phyloP scores from a whole-genome alignment of 2,797 vertebrate species.

The Micromesistius poutassou region DNA sequence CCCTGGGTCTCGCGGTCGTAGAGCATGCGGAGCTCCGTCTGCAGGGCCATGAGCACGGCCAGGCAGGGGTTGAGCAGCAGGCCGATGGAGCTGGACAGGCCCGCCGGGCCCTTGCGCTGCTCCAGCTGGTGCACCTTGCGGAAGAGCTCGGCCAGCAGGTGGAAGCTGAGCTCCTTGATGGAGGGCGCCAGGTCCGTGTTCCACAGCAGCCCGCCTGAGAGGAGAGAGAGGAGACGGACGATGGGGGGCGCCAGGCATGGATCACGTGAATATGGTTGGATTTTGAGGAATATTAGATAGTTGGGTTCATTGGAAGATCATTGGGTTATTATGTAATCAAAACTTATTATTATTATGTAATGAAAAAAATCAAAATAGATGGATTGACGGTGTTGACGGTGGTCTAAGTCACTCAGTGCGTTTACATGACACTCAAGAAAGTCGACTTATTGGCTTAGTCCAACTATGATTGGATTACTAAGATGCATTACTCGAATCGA shows the following conservation, averaged over 20 bases:
- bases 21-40: conserved; percentile 92
- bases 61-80: conserved; percentile 94
- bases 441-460: too few species aligned
- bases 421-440: too few species aligned
- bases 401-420: too few species aligned
- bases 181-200: conserved; percentile 90
- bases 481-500: too few species aligned
- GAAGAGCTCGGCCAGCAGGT: conserved; percentile 89
- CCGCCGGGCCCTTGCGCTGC: conserved; percentile 83
- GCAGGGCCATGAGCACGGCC: conserved; percentile 93
- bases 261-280: neutral
- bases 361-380: too few species aligned
- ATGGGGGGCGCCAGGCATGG: neutral
- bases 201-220: conserved; percentile 91
- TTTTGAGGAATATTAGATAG: neutral
- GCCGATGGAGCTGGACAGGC: conserved; percentile 89
- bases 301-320: neutral
- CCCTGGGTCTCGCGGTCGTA: conserved; percentile 94
- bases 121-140: conserved; percentile 91
- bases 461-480: too few species aligned
- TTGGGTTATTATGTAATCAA: too few species aligned
- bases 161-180: conserved; percentile 93
- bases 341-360: too few species aligned
- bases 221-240: conserved; percentile 1
- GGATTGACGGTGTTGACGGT: too few species aligned